Evolutionary conservation across 2,888 invertebrate species (phyloP).

Genomic region (Phengaris arion): DNA sequence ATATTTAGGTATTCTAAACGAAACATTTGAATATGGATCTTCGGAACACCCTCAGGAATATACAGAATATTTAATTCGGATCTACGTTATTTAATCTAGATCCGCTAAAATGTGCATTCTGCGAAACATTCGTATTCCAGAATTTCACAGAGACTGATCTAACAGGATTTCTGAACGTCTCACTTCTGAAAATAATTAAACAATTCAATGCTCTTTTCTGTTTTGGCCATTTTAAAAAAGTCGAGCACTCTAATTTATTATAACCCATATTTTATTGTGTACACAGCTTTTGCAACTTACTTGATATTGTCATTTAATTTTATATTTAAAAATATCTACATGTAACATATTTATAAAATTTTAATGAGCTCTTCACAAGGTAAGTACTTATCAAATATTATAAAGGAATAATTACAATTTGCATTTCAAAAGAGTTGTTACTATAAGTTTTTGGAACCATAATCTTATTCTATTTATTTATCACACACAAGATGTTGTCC

Average conservation of each 20-base stretch:
- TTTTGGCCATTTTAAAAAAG: background rate
- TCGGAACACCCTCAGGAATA: no score
- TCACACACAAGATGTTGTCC: no score
- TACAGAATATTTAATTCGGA: background rate
- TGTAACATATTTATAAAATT: no score
- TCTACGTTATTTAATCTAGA: constrained; percentile 27
- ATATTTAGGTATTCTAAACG: no score
- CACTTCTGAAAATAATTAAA: constrained; percentile 35
- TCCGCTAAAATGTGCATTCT: constrained; percentile 30
- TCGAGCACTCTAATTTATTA: constrained; percentile 12
- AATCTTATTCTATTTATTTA: no score
- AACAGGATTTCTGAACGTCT: constrained; percentile 36
- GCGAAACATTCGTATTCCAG: constrained; percentile 34
- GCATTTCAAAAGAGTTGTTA: no score
- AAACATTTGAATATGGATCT: no score
- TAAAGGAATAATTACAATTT: no score
- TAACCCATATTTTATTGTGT: background rate
- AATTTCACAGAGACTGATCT: constrained; percentile 33
- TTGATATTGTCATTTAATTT: background rate
- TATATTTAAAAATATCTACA: background rate
- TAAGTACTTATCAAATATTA: no score
- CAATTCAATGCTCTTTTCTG: constrained; percentile 28
- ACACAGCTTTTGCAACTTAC: background rate
- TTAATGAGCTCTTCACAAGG: no score
- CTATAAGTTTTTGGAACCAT: no score